Evolutionary conservation across 2,113 vertebrate species (phyloP), one percentile per base, ranked within the genome.

Genomic region (Microcebus ravelobensis): DNA sequence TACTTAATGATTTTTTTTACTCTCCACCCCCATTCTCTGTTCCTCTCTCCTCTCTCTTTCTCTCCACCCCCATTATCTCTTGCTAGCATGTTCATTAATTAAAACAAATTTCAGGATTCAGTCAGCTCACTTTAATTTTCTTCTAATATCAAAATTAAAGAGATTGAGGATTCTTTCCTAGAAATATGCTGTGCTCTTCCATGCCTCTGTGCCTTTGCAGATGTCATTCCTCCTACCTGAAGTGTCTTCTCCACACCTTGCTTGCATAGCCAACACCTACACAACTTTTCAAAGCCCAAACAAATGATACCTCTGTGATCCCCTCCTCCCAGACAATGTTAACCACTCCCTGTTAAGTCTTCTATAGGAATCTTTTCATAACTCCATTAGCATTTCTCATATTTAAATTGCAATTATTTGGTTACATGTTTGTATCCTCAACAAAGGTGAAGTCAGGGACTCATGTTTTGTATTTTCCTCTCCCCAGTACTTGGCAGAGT

Each of bases 381-480:
- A n/a, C 34, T 80, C 81, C 52, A 94, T 87, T 81, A 77, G 20
- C 50, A 94, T 81, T 21, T 87, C 68, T 87, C 39, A 83, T 57
- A 91, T 57, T 91, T 68, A 67, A 77, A 87, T 45, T 96, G 27
- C 11, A 85, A 81, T 42, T 91, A 79, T 71, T 36, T 73, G 61
- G 18, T 85, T 67, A 74, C 27, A 39, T 29, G 31, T 52, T 61
- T 85, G 36, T 52, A 23, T 68, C 42, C n/a, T 74, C 31, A 45
- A 45, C 42, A 63, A 79, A 87, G 20, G 48, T 8, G 12, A 89
- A 39, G 85, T 59, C 84, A 80, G 13, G 6, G 6, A 55, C 39
- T 67, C 2, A 1, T 36, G 20, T 59, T 87, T 77, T 76, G 67
- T 4, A 18, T 76, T 71, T 61, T 92, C n/a, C 63, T 80, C 10